Percentiles rank a stretch among this genome's conserved stretches.
These are phyloP conservation scores for Myripristis jacobus DNA, from an alignment of 2,797 vertebrate species.

Conservation along the genomic window DNA sequence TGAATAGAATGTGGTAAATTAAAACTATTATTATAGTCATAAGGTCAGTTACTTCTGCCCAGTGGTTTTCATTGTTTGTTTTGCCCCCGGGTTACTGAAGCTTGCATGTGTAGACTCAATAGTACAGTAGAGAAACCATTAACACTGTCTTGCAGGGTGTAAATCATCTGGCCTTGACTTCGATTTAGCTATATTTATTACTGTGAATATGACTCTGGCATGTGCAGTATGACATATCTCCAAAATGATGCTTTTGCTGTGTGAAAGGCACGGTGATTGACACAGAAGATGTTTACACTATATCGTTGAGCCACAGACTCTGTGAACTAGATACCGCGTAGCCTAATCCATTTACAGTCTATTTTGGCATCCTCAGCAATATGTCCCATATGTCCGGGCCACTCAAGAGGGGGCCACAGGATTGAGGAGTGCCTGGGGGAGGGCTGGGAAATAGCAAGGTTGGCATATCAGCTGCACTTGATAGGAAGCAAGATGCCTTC, in stretches of 20 bases:
- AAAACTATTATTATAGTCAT: no score
- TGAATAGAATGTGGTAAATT: no score
- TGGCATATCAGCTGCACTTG: conserved; percentile 7
- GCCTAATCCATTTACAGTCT: conserved; percentile 31
- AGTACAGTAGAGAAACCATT: conserved; percentile 17
- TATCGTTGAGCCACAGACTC: not conserved
- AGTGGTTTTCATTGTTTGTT: conserved; percentile 6
- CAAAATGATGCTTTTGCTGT: not conserved
- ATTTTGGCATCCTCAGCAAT: conserved; percentile 33
- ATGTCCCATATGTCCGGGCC: conserved; percentile 22
- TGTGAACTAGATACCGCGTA: conserved; percentile 23
- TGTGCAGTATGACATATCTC: no score
- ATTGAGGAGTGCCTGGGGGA: conserved; percentile 23
- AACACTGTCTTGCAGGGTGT: conserved; percentile 7
- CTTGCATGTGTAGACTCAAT: not conserved
- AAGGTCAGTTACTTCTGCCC: not conserved
- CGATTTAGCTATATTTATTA: not conserved
- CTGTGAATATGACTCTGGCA: not conserved
- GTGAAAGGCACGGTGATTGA: not conserved
- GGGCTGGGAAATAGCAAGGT: not conserved
- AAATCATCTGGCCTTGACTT: conserved; percentile 16
- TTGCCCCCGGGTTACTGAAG: conserved; percentile 19
- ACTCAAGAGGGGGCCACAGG: conserved; percentile 1
- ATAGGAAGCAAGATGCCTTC: conserved; percentile 8
- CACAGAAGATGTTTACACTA: not conserved